phyloP scores from a whole-genome alignment of 2,888 invertebrate genomes.

The Spisula solida region DNA sequence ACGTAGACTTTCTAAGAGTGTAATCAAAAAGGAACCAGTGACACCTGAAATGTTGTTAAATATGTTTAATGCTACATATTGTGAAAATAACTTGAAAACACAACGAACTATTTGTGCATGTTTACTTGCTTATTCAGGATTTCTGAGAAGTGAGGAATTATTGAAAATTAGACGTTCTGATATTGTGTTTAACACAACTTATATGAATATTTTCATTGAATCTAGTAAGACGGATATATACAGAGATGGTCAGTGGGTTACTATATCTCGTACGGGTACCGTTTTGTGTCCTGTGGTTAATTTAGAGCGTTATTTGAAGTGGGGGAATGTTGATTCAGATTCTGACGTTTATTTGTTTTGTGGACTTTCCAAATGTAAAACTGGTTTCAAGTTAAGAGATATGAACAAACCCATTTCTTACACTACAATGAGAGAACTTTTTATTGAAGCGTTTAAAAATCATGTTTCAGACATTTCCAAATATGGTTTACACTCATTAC shows the following conservation, averaged over 20 bases:
- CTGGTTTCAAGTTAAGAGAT: slow-evolving; percentile 22
- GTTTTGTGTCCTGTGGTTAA: slow-evolving; percentile 39
- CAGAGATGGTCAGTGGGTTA: slow-evolving; percentile 50
- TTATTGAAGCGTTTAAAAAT: slow-evolving; percentile 45
- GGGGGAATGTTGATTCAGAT: not conserved
- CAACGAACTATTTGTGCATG: slow-evolving; percentile 32
- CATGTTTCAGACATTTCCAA: slow-evolving; percentile 44
- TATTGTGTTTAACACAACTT: slow-evolving; percentile 28
- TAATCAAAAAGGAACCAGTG: slow-evolving; percentile 56
- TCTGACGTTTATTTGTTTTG: slow-evolving; percentile 30
- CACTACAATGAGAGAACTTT: slow-evolving; percentile 42
- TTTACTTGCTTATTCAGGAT: slow-evolving; percentile 43
- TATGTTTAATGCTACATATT: slow-evolving; percentile 22
- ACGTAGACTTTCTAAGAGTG: slow-evolving; percentile 31
- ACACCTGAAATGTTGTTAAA: slow-evolving; percentile 20
- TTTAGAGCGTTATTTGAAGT: slow-evolving; percentile 10
- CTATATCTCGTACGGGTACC: slow-evolving; percentile 40
- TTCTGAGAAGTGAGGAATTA: slow-evolving; percentile 46
- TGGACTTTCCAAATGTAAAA: not conserved
- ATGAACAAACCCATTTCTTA: slow-evolving; percentile 34
- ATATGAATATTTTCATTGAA: slow-evolving; percentile 52
- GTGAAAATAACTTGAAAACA: slow-evolving; percentile 21
- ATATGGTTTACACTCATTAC: slow-evolving; percentile 38
- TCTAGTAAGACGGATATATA: slow-evolving; percentile 54
- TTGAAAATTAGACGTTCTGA: slow-evolving; percentile 46